Conservation (phyloP, 92 coral and sea anemone genomes). For the Diadumene lineata region DNA sequence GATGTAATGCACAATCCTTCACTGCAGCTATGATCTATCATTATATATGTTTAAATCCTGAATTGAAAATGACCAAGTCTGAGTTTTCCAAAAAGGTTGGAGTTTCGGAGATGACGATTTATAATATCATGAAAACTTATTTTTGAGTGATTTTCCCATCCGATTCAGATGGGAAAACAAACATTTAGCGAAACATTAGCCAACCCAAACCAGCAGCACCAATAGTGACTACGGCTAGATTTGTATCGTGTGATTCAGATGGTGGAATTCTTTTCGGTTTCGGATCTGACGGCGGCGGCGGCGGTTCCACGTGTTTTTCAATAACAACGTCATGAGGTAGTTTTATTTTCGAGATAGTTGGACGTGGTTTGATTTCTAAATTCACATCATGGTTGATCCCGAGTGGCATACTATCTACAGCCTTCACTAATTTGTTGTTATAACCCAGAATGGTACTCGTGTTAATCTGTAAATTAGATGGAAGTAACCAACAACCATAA, state of each 20-base stretch:
- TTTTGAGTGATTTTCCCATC: too few relatives aligned
- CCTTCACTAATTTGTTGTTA: conserved; percentile 33
- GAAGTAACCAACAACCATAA: conserved; percentile 35
- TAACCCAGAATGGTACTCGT: conserved; percentile 16
- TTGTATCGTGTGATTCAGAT: too few relatives aligned
- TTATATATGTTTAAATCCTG: neutral
- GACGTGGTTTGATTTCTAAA: conserved; percentile 9
- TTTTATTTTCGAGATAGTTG: conserved; percentile 17
- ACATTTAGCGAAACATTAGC: too few relatives aligned
- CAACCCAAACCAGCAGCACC: too few relatives aligned
- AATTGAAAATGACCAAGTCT: neutral
- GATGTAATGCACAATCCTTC: neutral
- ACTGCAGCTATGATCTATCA: neutral
- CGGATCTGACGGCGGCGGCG: too few relatives aligned
- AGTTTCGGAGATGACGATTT: neutral
- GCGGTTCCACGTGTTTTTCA: too few relatives aligned
- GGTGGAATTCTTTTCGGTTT: too few relatives aligned
- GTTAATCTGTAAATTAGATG: conserved; percentile 24
- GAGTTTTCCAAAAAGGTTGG: neutral
- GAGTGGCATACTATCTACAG: conserved; percentile 13
- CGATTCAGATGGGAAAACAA: too few relatives aligned
- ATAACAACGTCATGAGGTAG: too few relatives aligned
- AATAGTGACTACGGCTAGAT: too few relatives aligned
- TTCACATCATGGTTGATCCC: conserved; percentile 22
- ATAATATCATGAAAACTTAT: too few relatives aligned